These are phyloP conservation scores for Sturnus vulgaris DNA, from an alignment of 2,113 vertebrate genomes.

Conservation along the genomic window DNA sequence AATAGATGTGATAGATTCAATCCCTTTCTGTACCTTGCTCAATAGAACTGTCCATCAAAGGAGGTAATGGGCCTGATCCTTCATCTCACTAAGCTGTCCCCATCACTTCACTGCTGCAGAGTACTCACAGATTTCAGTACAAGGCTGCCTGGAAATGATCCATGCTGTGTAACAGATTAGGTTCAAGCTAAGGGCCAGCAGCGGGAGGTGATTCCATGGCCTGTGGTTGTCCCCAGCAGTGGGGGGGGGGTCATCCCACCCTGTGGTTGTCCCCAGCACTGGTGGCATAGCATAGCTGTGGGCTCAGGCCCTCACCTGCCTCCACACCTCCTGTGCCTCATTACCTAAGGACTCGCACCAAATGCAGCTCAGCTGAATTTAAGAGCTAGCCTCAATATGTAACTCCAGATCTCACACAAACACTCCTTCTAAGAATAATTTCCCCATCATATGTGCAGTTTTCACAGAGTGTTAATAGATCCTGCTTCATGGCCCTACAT, in stretches of 20 bases:
- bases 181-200: neutral
- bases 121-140: neutral
- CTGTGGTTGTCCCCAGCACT: neutral
- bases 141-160: neutral
- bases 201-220: neutral
- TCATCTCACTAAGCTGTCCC: neutral
- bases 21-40: neutral
- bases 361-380: neutral
- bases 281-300: rapidly evolving
- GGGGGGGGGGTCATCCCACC: rapidly evolving
- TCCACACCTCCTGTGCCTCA: neutral
- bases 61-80: neutral
- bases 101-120: neutral
- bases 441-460: neutral
- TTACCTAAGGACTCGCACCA: neutral
- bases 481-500: neutral
- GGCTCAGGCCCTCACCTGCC: rapidly evolving
- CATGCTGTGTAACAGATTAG: rapidly evolving
- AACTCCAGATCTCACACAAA: neutral
- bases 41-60: neutral
- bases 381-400: neutral
- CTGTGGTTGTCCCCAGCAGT: neutral
- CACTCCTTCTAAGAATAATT: slow-evolving; percentile 13
- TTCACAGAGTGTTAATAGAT: slow-evolving; percentile 1
- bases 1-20: neutral